Evolutionary conservation across 2,797 vertebrate species (phyloP).

Genomic region (Corythornis leucogaster): DNA sequence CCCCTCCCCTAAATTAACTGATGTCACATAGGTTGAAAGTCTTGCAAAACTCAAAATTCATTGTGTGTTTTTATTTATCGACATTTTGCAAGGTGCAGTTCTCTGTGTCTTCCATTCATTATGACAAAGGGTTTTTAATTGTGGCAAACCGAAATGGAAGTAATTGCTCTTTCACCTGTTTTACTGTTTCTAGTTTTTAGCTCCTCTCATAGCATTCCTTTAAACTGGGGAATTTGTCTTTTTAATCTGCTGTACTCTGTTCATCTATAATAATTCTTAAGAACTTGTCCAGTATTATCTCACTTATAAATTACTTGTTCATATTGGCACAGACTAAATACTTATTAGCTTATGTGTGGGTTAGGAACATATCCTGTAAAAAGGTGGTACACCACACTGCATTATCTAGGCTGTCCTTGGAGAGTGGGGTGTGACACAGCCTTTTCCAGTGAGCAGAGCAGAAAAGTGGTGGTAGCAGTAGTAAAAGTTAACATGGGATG

Average conservation of each 20-base stretch:
- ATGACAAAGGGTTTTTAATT: not conserved
- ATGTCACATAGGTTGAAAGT: not conserved
- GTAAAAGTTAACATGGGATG: not conserved
- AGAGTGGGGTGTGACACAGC: not conserved
- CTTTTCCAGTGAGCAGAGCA: not conserved
- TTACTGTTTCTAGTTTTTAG: not conserved
- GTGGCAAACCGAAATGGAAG: not conserved
- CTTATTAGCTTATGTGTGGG: accelerated
- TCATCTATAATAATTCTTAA: not conserved
- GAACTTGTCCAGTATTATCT: not conserved
- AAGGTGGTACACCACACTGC: not conserved
- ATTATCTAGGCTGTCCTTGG: not conserved
- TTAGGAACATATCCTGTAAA: not conserved
- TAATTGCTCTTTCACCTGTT: not conserved
- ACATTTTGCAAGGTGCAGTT: not conserved
- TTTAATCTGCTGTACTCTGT: not conserved
- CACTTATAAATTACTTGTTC: not conserved
- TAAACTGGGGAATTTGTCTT: not conserved
- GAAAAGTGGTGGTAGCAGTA: not conserved
- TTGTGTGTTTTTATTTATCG: not conserved
- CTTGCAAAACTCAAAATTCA: not conserved
- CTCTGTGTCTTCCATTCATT: not conserved
- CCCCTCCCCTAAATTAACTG: not conserved
- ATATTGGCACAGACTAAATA: not conserved
- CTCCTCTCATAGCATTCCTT: not conserved